phyloP scores from a whole-genome alignment of 2,113 vertebrate species.

The Tiliqua scincoides region DNA sequence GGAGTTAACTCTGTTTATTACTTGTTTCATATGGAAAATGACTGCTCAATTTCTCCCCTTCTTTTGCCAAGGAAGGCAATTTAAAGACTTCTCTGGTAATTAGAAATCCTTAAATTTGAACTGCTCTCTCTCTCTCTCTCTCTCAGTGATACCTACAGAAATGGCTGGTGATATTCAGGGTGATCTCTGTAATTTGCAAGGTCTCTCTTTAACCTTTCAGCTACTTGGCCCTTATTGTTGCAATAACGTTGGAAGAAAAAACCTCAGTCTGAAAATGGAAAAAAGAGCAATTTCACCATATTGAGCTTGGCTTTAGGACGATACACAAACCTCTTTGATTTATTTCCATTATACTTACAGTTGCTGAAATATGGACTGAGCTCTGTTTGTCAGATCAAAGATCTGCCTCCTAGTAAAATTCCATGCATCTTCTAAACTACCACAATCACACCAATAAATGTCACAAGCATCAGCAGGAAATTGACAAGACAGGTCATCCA shows the following conservation, averaged over 20 bases:
- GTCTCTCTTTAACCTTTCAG: slow-evolving; percentile 46
- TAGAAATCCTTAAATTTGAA: slow-evolving; percentile 60
- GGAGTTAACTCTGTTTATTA: slow-evolving; percentile 37
- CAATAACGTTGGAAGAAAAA: slow-evolving; percentile 50
- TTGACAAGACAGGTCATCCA: slow-evolving; percentile 17
- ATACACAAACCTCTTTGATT: slow-evolving; percentile 2
- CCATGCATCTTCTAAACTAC: slow-evolving; percentile 16
- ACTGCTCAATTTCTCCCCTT: slow-evolving; percentile 12
- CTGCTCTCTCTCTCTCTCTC: slow-evolving; percentile 49
- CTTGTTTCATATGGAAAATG: slow-evolving; percentile 28
- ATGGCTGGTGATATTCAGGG: slow-evolving; percentile 47
- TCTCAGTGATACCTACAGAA: slow-evolving; percentile 53
- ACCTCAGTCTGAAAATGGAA: slow-evolving; percentile 28
- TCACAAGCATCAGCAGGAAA: slow-evolving; percentile 21
- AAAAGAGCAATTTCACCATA: slow-evolving; percentile 25
- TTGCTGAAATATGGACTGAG: background rate
- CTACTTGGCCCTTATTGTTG: slow-evolving; percentile 41
- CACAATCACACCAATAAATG: slow-evolving; percentile 20
- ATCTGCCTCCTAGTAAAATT: background rate
- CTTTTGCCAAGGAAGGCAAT: slow-evolving; percentile 32
- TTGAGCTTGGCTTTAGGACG: slow-evolving; percentile 27
- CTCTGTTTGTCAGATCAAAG: slow-evolving; percentile 11
- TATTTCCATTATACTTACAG: slow-evolving; percentile 15
- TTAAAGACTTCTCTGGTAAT: slow-evolving; percentile 50
- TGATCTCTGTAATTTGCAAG: slow-evolving; percentile 54